These are phyloP conservation scores for Caenorhabditis wallacei DNA, from an alignment of 2,888 invertebrate species.

Conservation along the genomic window DNA sequence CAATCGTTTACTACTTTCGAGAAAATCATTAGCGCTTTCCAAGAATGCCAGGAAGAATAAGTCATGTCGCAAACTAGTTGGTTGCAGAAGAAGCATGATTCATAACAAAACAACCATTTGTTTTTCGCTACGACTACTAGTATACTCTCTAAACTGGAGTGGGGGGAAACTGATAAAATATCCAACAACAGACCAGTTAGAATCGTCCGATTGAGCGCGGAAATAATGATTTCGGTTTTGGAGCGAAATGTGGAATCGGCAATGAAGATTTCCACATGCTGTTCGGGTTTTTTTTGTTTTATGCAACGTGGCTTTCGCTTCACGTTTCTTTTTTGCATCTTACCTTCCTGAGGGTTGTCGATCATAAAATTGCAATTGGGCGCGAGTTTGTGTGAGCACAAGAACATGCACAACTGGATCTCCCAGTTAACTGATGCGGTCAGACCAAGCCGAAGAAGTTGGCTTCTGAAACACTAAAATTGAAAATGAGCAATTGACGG, in stretches of 20 bases:
- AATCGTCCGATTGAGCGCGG: conserved; percentile 14
- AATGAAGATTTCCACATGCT: conserved; percentile 7
- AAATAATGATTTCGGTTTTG: neutral
- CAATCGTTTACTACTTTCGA: no score
- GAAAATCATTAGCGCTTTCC: no score
- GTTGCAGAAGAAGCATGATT: neutral
- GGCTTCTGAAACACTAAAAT: conserved; percentile 42
- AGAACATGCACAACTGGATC: conserved; percentile 75
- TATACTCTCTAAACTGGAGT: conserved; percentile 13
- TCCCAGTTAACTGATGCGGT: conserved; percentile 66
- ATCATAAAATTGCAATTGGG: conserved; percentile 79
- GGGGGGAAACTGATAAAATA: conserved; percentile 17
- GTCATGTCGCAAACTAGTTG: conserved; percentile 43
- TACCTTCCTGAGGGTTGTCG: conserved; percentile 82
- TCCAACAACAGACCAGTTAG: conserved; percentile 17
- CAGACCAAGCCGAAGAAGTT: conserved; percentile 63
- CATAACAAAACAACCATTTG: conserved; percentile 41
- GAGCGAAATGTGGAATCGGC: neutral
- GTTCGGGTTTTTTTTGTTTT: conserved; percentile 1
- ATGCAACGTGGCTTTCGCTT: neutral
- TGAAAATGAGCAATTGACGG: conserved; percentile 15
- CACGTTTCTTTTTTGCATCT: conserved; percentile 45
- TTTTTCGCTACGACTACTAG: conserved; percentile 20
- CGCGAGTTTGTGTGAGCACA: conserved; percentile 74
- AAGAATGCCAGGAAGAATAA: no score